Evolutionary conservation across 2,888 invertebrate genomes (phyloP).

Genomic region (Ochlodes sylvanus): DNA sequence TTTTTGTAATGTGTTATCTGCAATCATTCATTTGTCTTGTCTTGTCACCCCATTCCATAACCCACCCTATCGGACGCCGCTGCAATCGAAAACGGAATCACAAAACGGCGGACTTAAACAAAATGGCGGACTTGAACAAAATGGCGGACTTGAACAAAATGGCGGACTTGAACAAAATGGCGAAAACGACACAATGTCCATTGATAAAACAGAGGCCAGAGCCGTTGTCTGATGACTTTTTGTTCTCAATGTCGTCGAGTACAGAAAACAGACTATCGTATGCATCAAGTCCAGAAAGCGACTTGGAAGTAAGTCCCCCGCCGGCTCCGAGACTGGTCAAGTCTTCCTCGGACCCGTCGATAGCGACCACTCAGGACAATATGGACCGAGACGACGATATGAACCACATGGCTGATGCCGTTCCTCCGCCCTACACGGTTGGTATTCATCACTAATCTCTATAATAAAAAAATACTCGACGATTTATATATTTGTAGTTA

Average conservation of each 20-base stretch:
- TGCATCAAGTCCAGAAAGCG: constrained; percentile 98
- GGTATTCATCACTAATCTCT: constrained; percentile 56
- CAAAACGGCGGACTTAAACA: constrained; percentile 63
- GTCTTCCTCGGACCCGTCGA: constrained; percentile 97
- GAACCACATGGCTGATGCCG: constrained; percentile 85
- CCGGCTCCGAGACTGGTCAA: constrained; percentile 92
- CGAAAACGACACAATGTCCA: constrained; percentile 38
- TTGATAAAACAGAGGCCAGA: constrained; percentile 92
- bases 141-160: constrained; percentile 58
- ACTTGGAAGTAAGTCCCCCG: constrained; percentile 91
- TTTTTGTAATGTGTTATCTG: constrained; percentile 72
- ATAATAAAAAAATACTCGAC: too few relatives aligned
- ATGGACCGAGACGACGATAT: constrained; percentile 86
- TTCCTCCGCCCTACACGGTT: constrained; percentile 95
- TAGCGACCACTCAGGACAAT: constrained; percentile 96
- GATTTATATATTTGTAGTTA: too few relatives aligned
- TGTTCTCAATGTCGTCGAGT: constrained; percentile 97
- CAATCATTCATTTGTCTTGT: constrained; percentile 84
- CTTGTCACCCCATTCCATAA: constrained; percentile 84
- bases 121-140: constrained; percentile 60
- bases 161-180: constrained; percentile 58
- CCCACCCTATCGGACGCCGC: constrained; percentile 73
- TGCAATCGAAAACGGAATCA: constrained; percentile 46
- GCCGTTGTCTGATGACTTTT: constrained; percentile 98
- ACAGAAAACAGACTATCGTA: constrained; percentile 94